Percentiles rank a stretch among this genome's conserved stretches.
phyloP scores from a whole-genome alignment of 2,113 vertebrate genomes.

The Poicephalus meyeri region DNA sequence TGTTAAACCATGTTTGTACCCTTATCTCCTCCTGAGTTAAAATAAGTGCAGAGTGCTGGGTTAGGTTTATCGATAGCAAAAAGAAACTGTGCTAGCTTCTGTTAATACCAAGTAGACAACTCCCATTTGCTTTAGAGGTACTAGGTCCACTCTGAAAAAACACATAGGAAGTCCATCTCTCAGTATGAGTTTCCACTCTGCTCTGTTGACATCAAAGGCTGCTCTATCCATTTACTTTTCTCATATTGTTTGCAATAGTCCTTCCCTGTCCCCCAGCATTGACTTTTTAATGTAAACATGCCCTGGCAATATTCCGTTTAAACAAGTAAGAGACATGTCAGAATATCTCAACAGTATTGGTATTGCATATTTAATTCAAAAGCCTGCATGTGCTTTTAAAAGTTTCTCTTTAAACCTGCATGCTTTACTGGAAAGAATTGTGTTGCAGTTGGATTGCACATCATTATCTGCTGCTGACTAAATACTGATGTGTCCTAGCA shows the following conservation, averaged over 20 bases:
- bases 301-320: not conserved
- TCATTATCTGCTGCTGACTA: not conserved
- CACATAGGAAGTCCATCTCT: not conserved
- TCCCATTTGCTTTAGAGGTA: not conserved
- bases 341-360: not conserved
- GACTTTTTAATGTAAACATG: constrained; percentile 43
- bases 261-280: not conserved
- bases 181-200: not conserved
- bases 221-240: not conserved
- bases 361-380: constrained; percentile 65
- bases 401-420: constrained; percentile 4
- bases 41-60: constrained; percentile 46
- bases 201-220: not conserved
- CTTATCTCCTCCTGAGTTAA: constrained; percentile 63
- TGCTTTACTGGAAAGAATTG: not conserved
- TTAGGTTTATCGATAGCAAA: not conserved
- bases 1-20: constrained; percentile 68
- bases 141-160: not conserved
- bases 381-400: constrained; percentile 56
- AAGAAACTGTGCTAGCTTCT: constrained; percentile 10
- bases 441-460: not conserved
- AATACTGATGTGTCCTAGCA: not conserved
- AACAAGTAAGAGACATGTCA: constrained; percentile 22
- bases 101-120: not conserved
- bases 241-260: not conserved